Evolutionary conservation across 92 coral and sea anemone genomes (phyloP), one percentile per base, ranked within the genome.

Genomic region (Anthopleura xanthogrammica): DNA sequence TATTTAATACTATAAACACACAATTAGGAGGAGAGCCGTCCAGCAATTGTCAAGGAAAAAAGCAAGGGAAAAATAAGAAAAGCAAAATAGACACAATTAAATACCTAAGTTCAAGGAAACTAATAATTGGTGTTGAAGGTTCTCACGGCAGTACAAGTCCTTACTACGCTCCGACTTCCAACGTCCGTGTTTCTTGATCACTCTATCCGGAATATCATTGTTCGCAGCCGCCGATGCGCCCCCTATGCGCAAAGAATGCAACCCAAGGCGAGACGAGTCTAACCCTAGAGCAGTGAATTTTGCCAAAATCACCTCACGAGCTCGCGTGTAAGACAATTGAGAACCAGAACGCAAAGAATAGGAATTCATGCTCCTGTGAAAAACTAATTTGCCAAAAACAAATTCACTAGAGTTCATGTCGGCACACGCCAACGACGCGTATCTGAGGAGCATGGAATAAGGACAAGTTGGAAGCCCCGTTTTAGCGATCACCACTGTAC

Each of bases 231-330:
- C 86, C 12, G 86, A 56, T 2, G 82, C 82, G 55, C 82, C 73
- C 22, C 86, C 86, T 76, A 83, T 83, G 23, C 72, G 76, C 50
- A 83, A 77, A 56, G 72, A 83, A 62, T 83, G 81, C 55, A 83
- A 64, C 36, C 82, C 86, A 75, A 83, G 41, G 41, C 78, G 29
- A 8, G 56, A 70, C 0, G 72, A 74, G 39, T 83, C 86, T 22
- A 83, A 23, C n/a, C 86, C 72, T 13, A 83, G 74, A 83, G 66
- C 16, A 24, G 20, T 76, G 29, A 83, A 76, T n/a, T 76, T 76
- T 17, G n/a, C 12, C 41, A 76, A 70, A 16, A 57, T 16, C n/a
- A 83, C 56, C 62, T 83, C 82, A 16, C 87, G 72, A 60, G 87
- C 75, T 24, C 74, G 57, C 0, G 82, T 76, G 60, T 83, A 83